Conservation (phyloP, 2,797 vertebrate genomes). For the Sebastes steindachneri region DNA sequence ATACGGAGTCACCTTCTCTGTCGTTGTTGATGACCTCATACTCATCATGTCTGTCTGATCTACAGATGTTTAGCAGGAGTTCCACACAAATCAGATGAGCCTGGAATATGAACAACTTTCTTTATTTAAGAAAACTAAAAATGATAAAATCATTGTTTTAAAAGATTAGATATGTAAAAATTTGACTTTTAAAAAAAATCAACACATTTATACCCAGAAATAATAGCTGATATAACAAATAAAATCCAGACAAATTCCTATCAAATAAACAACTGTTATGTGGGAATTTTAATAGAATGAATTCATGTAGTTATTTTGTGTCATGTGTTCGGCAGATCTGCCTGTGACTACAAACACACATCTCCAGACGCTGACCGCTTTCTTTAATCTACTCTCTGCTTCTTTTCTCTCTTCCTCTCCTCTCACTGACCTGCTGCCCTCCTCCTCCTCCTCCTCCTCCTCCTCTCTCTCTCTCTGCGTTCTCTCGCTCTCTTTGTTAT, state of each 20-base stretch:
- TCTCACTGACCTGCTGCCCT: constrained; percentile 36
- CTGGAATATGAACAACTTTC: background rate
- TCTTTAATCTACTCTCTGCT: constrained; percentile 23
- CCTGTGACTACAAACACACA: background rate
- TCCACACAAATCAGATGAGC: background rate
- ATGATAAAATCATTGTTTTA: background rate
- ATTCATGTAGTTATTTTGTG: background rate
- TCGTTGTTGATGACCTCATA: background rate
- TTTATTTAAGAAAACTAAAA: background rate
- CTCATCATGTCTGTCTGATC: background rate
- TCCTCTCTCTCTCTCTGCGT: constrained; percentile 13
- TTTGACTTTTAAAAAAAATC: background rate
- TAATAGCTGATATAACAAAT: background rate
- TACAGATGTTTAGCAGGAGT: background rate
- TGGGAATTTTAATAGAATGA: background rate
- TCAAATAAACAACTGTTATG: background rate
- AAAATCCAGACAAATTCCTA: background rate
- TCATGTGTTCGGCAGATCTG: background rate
- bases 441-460: background rate
- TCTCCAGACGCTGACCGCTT: background rate
- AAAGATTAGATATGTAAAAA: background rate
- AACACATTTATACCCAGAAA: background rate
- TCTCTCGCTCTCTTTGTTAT: constrained; percentile 78
- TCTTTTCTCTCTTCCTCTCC: constrained; percentile 24
- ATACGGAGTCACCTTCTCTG: background rate